A percentile compares a stretch with the other conserved stretches of the same genome.
These are phyloP conservation scores for Xestia c-nigrum DNA, from an alignment of 2,888 invertebrate species.

Conservation along the genomic window DNA sequence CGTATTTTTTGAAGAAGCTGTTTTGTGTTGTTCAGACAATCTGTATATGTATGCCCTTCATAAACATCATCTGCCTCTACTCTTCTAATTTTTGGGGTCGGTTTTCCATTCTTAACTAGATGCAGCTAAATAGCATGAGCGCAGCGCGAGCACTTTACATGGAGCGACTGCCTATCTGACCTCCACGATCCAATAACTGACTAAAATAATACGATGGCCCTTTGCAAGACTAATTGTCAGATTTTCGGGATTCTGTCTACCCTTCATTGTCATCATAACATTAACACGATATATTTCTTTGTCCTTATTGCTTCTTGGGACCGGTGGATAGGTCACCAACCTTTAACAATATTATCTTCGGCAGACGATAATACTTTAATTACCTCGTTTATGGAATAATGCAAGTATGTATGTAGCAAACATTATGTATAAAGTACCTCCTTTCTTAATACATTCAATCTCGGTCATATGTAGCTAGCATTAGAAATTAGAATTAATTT, in stretches of 20 bases:
- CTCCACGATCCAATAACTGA: background rate
- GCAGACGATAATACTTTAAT: conserved; percentile 53
- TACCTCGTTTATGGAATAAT: conserved; percentile 37
- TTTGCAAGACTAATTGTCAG: background rate
- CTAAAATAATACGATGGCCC: background rate
- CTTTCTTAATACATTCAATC: background rate
- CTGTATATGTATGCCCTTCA: background rate
- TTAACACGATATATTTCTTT: conserved; percentile 33
- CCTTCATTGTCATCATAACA: conserved; percentile 5
- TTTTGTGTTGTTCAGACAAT: too few relatives aligned
- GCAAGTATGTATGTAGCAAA: conserved; percentile 28
- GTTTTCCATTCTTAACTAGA: background rate
- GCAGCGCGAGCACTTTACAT: background rate
- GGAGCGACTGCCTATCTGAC: background rate
- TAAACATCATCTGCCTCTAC: background rate
- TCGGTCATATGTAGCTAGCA: background rate
- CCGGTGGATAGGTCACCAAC: conserved; percentile 48
- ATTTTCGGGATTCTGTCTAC: background rate
- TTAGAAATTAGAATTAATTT: background rate
- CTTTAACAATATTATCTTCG: conserved; percentile 47
- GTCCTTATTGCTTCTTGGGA: conserved; percentile 36
- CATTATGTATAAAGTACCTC: conserved; percentile 1
- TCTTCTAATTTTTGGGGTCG: background rate
- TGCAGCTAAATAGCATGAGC: background rate
- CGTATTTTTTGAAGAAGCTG: too few relatives aligned